Base-by-base conservation (phyloP, 2,888 invertebrate species). In the Acrobeloides nanus region DNA sequence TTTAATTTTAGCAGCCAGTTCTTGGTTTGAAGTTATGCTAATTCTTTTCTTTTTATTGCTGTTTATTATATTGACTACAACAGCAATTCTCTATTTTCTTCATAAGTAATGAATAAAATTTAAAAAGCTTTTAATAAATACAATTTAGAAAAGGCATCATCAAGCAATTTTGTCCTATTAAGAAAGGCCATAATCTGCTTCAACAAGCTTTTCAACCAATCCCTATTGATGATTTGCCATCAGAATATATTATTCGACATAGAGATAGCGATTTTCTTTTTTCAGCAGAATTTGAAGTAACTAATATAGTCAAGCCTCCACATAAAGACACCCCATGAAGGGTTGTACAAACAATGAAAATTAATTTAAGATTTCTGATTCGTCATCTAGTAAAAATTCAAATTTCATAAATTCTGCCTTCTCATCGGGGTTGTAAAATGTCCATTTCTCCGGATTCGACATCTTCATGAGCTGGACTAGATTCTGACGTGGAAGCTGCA, bases 231-330 rank as follows among this genome's bases (percentile, higher is more conserved):
- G 64, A 67, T 35, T 53, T 73, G 25, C 59, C 68, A 3, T 43
- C 54, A 3, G 71, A 71, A 49, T 73, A 66, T 48, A 48, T 62
- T 1, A 52, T 64, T 17, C 48, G 68, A 10, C 73, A 73, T 49
- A 46, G 66, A 8, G 73, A 73, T 50, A 60, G 62, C 8, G 73
- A 73, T 48, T 74, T 67, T 45, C 51, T 73, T n/a, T 73, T 74
- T 48, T 46, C 57, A 7, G 57, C 64, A 27, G 73, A 73, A 43
- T 73, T 66, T 34, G 72, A 73, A 43, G 59, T 58, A n/a, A n/a
- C n/a, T n/a, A n/a, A n/a, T n/a, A n/a, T n/a, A n/a, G n/a, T n/a
- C n/a, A n/a, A n/a, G n/a, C n/a, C n/a, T n/a, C n/a, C n/a, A n/a
- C n/a, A n/a, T n/a, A n/a, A n/a, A n/a, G n/a, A n/a, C n/a, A n/a